Base-by-base conservation (phyloP, 1,140 invertebrate species). In the Coenobita brevimanus region DNA sequence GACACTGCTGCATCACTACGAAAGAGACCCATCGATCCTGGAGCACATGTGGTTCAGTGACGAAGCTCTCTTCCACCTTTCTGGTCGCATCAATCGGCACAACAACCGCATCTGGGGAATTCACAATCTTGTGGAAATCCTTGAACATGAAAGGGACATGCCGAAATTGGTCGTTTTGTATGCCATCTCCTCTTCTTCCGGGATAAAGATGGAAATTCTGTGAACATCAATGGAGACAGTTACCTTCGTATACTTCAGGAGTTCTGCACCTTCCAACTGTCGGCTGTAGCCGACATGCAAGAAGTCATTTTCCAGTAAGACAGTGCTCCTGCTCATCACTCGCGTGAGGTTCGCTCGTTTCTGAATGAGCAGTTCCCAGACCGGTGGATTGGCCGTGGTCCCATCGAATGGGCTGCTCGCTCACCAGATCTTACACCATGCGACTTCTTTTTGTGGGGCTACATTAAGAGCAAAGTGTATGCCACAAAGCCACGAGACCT, bases 281-380 rank as follows among this genome's bases (percentile, higher is more conserved):
- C 62, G n/a, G 62, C 62, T 10, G 62, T 67, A 67, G n/a, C 30
- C 30, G n/a, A 67, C n/a, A 67, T 67, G 30, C 8, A 33, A 33
- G 30, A 67, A 24, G 62, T 24, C 62, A 67, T 67, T 24, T 67
- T 67, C 62, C 62, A 67, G 30, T n/a, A 67, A 24, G 62, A 67
- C n/a, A n/a, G 21, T 67, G 62, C 62, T n/a, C 62, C 62, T n/a
- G 62, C 62, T 6, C n/a, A 67, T 67, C n/a, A 67, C 30, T 67
- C n/a, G 30, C 62, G n/a, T 67, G 62, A 67, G 4, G n/a, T 67
- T 24, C 62, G 62, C n/a, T 6, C n/a, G n/a, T 67, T 10, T 33
- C 62, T 67, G 30, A n/a, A 67, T 67, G 21, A 67, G 30, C 62
- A 24, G 62, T 67, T 67, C 62, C 62, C 6, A 24, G n/a, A 67